Percentiles rank a stretch among this genome's conserved stretches.
Evolutionary conservation across 1,140 invertebrate genomes (phyloP).

Genomic region (Lasioglossum albipes): DNA sequence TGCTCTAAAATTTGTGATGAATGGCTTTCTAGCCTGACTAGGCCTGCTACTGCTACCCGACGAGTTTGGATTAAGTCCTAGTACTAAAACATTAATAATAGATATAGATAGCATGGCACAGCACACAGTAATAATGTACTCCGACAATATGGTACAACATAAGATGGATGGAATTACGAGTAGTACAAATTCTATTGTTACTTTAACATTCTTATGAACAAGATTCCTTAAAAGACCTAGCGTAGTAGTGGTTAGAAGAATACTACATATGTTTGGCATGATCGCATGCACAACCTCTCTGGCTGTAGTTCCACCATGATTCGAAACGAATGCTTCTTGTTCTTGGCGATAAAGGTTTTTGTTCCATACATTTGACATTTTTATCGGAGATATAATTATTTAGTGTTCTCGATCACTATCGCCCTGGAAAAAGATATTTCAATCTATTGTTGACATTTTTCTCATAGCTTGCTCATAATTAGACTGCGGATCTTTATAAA

Average conservation of each 20-base stretch:
- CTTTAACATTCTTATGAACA: conserved; percentile 53
- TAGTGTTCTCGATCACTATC: not conserved
- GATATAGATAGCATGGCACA: conserved; percentile 56
- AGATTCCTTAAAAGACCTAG: conserved; percentile 48
- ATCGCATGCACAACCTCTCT: conserved; percentile 77
- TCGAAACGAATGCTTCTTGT: conserved; percentile 73
- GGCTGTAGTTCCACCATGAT: conserved; percentile 68
- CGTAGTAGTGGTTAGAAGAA: conserved; percentile 69
- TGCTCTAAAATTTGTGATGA: conserved; percentile 85
- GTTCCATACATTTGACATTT: conserved; percentile 36
- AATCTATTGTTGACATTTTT: no score
- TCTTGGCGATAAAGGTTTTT: conserved; percentile 67
- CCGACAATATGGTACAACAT: conserved; percentile 78
- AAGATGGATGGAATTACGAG: conserved; percentile 80
- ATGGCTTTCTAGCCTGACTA: conserved; percentile 69
- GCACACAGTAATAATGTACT: conserved; percentile 62
- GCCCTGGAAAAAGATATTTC: conserved; percentile 14
- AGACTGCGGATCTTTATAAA: no score
- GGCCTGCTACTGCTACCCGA: not conserved
- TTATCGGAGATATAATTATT: conserved; percentile 15
- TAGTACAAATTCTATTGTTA: conserved; percentile 79
- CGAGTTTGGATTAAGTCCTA: conserved; percentile 61
- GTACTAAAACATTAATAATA: conserved; percentile 53
- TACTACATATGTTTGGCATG: conserved; percentile 76
- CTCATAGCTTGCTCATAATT: no score